phyloP scores from a whole-genome alignment of 30 jellyfish, hydroid and myxozoan genomes.

The Haliclystus octoradiatus region DNA sequence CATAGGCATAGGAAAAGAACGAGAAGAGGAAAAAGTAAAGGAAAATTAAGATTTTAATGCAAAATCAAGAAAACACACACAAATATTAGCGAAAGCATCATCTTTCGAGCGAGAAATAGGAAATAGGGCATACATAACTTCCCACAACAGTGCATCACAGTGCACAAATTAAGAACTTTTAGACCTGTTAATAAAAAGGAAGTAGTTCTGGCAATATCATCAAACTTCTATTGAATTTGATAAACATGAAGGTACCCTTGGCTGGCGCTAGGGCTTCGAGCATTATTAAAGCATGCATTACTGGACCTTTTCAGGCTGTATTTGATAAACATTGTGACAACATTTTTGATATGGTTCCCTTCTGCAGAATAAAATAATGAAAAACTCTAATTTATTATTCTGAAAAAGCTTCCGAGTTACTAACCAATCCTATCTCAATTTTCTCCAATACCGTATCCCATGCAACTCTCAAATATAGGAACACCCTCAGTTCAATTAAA shows the following conservation, averaged over 20 bases:
- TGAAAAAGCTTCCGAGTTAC: background rate
- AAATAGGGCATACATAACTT: conserved; percentile 15
- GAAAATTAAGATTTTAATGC: background rate
- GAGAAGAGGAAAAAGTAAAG: background rate
- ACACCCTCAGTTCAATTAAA: background rate
- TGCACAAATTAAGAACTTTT: background rate
- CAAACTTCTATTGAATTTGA: background rate
- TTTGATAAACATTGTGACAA: conserved; percentile 5
- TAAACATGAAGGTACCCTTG: conserved; percentile 1
- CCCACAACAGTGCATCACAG: conserved; percentile 20
- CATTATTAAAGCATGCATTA: conserved; percentile 5
- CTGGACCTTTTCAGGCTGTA: conserved; percentile 19
- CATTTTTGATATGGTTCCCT: conserved; percentile 16
- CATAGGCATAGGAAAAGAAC: background rate
- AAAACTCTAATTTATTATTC: background rate
- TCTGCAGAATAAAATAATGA: background rate
- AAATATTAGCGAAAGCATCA: background rate
- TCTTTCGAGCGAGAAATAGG: conserved; percentile 12
- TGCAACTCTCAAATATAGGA: conserved; percentile 3
- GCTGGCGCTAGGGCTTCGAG: conserved; percentile 19
- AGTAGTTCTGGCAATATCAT: conserved; percentile 1
- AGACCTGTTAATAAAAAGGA: background rate
- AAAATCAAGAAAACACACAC: conserved; percentile 2
- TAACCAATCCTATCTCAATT: background rate
- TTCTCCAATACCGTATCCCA: background rate